A percentile compares a stretch with the other conserved stretches of the same genome.
Evolutionary conservation across 2,888 invertebrate species (phyloP).

Genomic region (Notodonta ziczac): DNA sequence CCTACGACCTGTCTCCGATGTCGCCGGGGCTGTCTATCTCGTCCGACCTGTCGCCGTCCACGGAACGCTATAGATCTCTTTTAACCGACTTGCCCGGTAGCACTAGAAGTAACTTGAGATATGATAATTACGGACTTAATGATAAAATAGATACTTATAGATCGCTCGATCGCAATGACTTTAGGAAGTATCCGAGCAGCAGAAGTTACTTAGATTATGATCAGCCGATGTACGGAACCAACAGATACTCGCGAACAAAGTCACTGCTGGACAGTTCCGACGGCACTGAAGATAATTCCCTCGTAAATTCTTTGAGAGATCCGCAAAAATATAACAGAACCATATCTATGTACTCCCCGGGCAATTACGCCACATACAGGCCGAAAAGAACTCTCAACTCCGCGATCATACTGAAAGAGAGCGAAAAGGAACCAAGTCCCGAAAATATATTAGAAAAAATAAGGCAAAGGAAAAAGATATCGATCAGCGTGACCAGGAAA

Average conservation of each 20-base stretch:
- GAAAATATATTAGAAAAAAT: constrained; percentile 82
- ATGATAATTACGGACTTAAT: constrained; percentile 68
- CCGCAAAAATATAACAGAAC: constrained; percentile 76
- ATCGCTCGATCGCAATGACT: constrained; percentile 78
- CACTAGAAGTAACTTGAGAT: constrained; percentile 65
- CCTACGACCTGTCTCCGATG: constrained; percentile 72
- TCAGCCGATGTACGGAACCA: constrained; percentile 70
- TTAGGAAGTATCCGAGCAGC: constrained; percentile 70
- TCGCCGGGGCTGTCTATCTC: constrained; percentile 72
- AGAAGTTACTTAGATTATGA: constrained; percentile 75
- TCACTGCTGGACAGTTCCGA: constrained; percentile 76
- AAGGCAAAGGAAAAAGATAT: constrained; percentile 78
- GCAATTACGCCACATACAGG: constrained; percentile 79
- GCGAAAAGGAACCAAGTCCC: constrained; percentile 79
- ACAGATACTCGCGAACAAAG: constrained; percentile 75
- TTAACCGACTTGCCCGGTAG: constrained; percentile 64
- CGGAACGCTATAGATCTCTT: constrained; percentile 74
- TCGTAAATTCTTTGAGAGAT: constrained; percentile 61
- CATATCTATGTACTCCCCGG: constrained; percentile 78
- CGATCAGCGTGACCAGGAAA: constrained; percentile 79
- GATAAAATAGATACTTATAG: constrained; percentile 78
- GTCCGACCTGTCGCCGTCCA: constrained; percentile 73
- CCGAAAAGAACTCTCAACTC: constrained; percentile 79
- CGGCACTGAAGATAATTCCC: constrained; percentile 59
- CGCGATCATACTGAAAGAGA: constrained; percentile 79